Base-by-base conservation (phyloP, 2,797 vertebrate genomes). In the Sebastes iracundus region DNA sequence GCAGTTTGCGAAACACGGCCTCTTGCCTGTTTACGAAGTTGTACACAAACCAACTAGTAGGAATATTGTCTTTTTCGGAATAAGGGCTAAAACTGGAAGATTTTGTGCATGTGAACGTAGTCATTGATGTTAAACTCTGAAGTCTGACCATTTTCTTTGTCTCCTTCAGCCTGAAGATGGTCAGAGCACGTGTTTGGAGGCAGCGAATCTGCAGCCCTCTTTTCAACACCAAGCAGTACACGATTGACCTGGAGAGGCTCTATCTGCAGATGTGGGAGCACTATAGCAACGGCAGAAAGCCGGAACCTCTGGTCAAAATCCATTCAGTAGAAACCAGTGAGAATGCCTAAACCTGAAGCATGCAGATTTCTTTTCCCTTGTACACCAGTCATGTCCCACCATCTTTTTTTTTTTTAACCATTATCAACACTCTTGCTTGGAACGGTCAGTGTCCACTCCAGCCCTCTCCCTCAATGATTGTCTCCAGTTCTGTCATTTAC, bases 201-300 rank as follows among this genome's bases (percentile, higher is more conserved):
- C 98, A 99, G 91, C 96, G 99, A 76, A 98, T 99, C 95, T 97
- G 97, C 91, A 99, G 99, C 87, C 97, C 98, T 9, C 95, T 99
- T 67, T 99, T 99, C 96, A 99, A 99, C 95, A 99, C 98, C 27
- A 99, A 99, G 92, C 98, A 97, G 93, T 99, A 99, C 94, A 99
- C 98, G 9, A 93, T 96, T 61, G 98, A 99, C 85, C 94, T 99
- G 93, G 99, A 99, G 95, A 96, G 95, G 83, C 97, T 99, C 5
- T 99, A 99, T 83, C 94, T 98, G 53, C 97, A 97, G 94, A 99
- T 99, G 98, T 99, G 99, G 98, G 98, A 99, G 85, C 97, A 97
- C 90, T 96, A 95, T 10, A 95, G 97, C 80, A 95, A 94, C 0
- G 97, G 98, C 85, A 96, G 92, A 93, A 99, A 99, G 88, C 97